Evolutionary conservation across 2,888 invertebrate species (phyloP).

Genomic region (Drosophila kokeensis): DNA sequence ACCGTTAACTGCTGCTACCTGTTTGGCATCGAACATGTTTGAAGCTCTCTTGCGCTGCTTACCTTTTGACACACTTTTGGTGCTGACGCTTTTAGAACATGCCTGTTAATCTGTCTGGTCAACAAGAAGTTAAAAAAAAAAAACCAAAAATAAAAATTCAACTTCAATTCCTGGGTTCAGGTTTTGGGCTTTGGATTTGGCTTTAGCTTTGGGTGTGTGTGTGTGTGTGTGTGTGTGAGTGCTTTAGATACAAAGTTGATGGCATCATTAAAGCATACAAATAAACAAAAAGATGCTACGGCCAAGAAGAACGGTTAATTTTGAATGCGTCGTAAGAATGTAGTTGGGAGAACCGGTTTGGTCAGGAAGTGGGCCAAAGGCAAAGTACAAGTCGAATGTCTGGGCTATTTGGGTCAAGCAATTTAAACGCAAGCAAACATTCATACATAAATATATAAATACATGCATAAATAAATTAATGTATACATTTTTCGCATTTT

Average conservation of each 20-base stretch:
- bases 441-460: neutral
- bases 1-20: conserved; percentile 70
- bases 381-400: conserved; percentile 56
- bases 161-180: conserved; percentile 41
- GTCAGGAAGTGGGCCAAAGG: conserved; percentile 60
- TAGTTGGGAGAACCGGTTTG: conserved; percentile 60
- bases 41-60: conserved; percentile 47
- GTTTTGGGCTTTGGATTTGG: conserved; percentile 22
- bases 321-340: conserved; percentile 2
- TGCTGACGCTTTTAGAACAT: conserved; percentile 63
- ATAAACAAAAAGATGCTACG: conserved; percentile 41
- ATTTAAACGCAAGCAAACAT: neutral
- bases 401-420: conserved; percentile 47
- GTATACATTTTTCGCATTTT: conserved; percentile 37
- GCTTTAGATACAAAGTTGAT: conserved; percentile 69
- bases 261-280: conserved; percentile 61
- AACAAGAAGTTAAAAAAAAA: conserved; percentile 41
- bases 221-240: conserved; percentile 31
- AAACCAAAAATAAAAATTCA: conserved; percentile 30
- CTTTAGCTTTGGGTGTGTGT: conserved; percentile 15
- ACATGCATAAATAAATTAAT: conserved; percentile 1
- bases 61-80: conserved; percentile 77
- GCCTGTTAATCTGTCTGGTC: conserved; percentile 71
- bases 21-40: conserved; percentile 73
- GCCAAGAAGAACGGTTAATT: conserved; percentile 41